Evolutionary conservation across 2,888 invertebrate genomes (phyloP).

Genomic region (Chalcosyrphus nemorum): DNA sequence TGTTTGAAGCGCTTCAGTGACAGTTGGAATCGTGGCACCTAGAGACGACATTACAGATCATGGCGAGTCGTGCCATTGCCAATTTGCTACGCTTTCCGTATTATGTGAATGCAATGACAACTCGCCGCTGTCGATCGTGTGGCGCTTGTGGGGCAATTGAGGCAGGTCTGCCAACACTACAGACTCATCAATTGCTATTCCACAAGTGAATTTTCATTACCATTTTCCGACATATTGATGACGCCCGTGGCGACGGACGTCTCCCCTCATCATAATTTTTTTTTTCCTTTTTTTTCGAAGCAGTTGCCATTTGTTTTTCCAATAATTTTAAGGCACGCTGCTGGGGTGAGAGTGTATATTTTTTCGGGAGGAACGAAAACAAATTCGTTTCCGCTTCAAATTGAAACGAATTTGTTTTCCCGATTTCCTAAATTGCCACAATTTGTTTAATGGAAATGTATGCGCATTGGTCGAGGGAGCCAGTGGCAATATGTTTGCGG

Average conservation of each 20-base stretch:
- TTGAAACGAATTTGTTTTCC: slow-evolving; percentile 58
- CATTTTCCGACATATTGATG: slow-evolving; percentile 36
- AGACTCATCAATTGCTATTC: slow-evolving; percentile 59
- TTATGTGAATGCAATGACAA: slow-evolving; percentile 40
- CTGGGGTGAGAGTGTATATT: not conserved
- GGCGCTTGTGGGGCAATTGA: slow-evolving; percentile 55
- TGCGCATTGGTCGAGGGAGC: slow-evolving; percentile 3
- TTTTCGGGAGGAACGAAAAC: slow-evolving; percentile 20
- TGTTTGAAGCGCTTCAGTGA: slow-evolving; percentile 21
- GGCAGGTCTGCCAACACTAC: slow-evolving; percentile 64
- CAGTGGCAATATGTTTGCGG: not conserved
- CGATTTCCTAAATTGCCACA: slow-evolving; percentile 45
- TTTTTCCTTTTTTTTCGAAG: slow-evolving; percentile 7
- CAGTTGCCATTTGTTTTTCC: slow-evolving; percentile 32
- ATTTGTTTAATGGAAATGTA: slow-evolving; percentile 45
- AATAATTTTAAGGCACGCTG: slow-evolving; percentile 21
- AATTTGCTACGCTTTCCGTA: slow-evolving; percentile 43
- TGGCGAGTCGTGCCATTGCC: slow-evolving; percentile 55
- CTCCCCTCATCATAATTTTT: slow-evolving; percentile 29
- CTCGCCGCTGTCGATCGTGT: slow-evolving; percentile 41
- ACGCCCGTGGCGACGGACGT: slow-evolving; percentile 8
- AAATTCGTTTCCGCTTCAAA: slow-evolving; percentile 54
- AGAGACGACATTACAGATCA: slow-evolving; percentile 17
- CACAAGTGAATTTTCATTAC: slow-evolving; percentile 64
- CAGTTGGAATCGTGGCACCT: slow-evolving; percentile 21